Percentiles rank a stretch among this genome's conserved stretches.
Conservation (phyloP, 2,113 vertebrate species). For the Gobio gobio region DNA sequence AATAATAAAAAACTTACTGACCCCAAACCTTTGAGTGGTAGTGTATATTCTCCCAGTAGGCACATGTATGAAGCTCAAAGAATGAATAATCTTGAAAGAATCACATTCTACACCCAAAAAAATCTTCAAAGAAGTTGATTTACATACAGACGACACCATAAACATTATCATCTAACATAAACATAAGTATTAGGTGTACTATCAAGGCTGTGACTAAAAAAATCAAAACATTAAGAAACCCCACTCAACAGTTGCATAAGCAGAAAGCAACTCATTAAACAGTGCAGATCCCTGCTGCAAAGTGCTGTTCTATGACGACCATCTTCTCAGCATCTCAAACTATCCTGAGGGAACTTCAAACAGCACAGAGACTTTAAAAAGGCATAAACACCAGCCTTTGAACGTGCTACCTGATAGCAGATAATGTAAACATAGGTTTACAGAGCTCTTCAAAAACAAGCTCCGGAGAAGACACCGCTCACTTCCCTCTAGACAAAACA, state of each 20-base stretch:
- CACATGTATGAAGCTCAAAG: too few species aligned
- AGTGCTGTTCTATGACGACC: conserved; percentile 35
- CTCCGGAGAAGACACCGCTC: conserved; percentile 60
- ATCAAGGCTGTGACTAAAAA: background rate
- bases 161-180: background rate
- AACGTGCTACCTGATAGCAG: conserved; percentile 66
- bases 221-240: background rate
- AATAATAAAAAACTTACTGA: too few species aligned
- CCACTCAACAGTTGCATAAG: conserved; percentile 20
- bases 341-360: conserved; percentile 42
- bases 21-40: too few species aligned
- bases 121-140: background rate
- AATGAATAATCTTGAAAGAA: background rate
- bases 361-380: conserved; percentile 28
- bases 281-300: background rate
- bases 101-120: background rate
- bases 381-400: conserved; percentile 69
- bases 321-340: conserved; percentile 29
- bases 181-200: background rate
- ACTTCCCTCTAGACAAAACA: conserved; percentile 66
- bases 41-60: too few species aligned
- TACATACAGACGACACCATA: background rate
- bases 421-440: conserved; percentile 68
- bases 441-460: conserved; percentile 59
- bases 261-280: conserved; percentile 1